Evolutionary conservation across 2,797 vertebrate genomes (phyloP), one percentile per base, ranked within the genome.

Genomic region (Melanotaenia nigrans): DNA sequence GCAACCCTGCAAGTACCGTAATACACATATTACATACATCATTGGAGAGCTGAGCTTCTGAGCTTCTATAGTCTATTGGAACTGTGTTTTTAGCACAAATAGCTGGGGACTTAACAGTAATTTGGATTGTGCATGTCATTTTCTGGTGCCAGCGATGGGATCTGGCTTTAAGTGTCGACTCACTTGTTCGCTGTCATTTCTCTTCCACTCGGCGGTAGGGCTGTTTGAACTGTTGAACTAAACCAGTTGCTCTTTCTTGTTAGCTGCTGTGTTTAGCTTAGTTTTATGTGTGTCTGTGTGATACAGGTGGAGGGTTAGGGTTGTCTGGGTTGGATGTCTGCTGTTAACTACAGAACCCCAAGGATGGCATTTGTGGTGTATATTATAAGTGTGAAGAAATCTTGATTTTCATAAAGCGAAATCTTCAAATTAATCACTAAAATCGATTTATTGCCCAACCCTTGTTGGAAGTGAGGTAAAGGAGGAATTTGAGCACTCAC

Each of bases 401-500:
- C 20, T 1, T n/a, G 7, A n/a, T n/a, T n/a, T 20, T n/a, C 2
- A 20, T 47, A 9, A 47, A 47, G 18, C 10, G 8, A 49, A 11
- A 22, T 11, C n/a, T 11, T 22, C 20, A 22, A 18, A n/a, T 45
- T 20, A 49, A 49, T 49, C 20, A 22, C 7, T 47, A 47, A 20
- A 47, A n/a, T 5, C 2, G 7, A 49, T 22, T 49, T 22, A 10
- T 10, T 11, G n/a, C n/a, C 47, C 47, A 22, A 49, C 47, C n/a
- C 9, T n/a, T 8, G 20, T n/a, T 49, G 47, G 24, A 25, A 58
- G 60, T 40, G 36, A 68, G 58, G 78, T 58, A 67, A 55, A 65
- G 40, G 13, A 55, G 68, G 60, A 70, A 69, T 64, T 53, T 35
- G 58, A 75, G 81, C 40, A 61, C 30, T 65, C 30, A 58, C 63